A percentile compares a stretch with the other conserved stretches of the same genome.
phyloP scores from a whole-genome alignment of 2,888 invertebrate species.

The Cylindroiulus punctatus region DNA sequence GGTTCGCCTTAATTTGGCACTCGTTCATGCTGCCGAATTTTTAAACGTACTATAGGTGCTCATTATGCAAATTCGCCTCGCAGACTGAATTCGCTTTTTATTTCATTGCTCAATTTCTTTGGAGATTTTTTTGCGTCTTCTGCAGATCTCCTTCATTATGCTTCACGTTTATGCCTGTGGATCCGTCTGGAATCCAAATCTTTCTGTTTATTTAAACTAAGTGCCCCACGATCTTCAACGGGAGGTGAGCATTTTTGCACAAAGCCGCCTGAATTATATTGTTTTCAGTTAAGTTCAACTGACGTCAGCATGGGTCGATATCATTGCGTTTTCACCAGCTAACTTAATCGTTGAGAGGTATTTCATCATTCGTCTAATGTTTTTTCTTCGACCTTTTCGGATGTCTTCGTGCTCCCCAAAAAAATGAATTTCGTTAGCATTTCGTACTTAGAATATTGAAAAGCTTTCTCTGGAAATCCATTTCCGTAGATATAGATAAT shows the following conservation, averaged over 20 bases:
- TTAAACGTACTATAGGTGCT: background rate
- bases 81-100: background rate
- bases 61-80: background rate
- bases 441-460: background rate
- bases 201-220: conserved; percentile 1
- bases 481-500: background rate
- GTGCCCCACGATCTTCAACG: background rate
- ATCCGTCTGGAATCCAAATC: background rate
- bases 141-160: background rate
- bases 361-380: background rate
- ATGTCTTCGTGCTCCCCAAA: background rate
- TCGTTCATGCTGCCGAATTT: background rate
- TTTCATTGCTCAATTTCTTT: background rate
- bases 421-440: background rate
- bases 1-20: conserved; percentile 15
- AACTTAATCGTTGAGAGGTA: background rate
- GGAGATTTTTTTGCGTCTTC: background rate
- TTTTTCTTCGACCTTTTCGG: background rate
- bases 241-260: background rate
- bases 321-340: background rate
- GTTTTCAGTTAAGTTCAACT: conserved; percentile 15
- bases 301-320: conserved; percentile 21
- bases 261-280: conserved; percentile 27
- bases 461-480: background rate
- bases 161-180: background rate